Percentiles rank a stretch among this genome's conserved stretches.
Evolutionary conservation across 1,140 invertebrate genomes (phyloP).

Genomic region (Daktulosphaira vitifoliae): DNA sequence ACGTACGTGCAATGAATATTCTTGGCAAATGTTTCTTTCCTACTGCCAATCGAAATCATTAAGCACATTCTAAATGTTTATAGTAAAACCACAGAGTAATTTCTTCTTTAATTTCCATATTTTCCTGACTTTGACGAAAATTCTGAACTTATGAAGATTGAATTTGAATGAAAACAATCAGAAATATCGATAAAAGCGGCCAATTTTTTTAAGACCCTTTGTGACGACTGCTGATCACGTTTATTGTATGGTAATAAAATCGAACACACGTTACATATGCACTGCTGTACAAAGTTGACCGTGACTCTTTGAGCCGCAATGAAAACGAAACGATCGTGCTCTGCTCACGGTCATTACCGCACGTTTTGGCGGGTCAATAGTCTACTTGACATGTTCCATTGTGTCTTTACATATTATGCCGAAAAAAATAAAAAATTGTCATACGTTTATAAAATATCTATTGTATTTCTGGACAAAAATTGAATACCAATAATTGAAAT

Average conservation of each 20-base stretch:
- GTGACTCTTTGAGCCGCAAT: slow-evolving; percentile 26
- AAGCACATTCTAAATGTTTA: too few species aligned
- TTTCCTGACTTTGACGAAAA: too few species aligned
- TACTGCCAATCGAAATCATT: too few species aligned
- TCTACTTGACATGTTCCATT: slow-evolving; percentile 29
- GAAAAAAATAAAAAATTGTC: slow-evolving; percentile 12
- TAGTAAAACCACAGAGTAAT: too few species aligned
- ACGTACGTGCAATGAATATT: too few species aligned
- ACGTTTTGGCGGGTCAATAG: slow-evolving; percentile 32
- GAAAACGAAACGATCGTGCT: slow-evolving; percentile 27
- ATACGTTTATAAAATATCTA: neutral
- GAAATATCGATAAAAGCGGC: too few species aligned
- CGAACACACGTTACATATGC: neutral
- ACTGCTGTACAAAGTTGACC: neutral
- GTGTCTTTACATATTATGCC: neutral
- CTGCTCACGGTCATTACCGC: slow-evolving; percentile 31
- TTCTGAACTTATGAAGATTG: too few species aligned
- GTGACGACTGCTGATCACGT: neutral
- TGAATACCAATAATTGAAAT: too few species aligned
- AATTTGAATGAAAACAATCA: too few species aligned
- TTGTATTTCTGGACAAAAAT: too few species aligned
- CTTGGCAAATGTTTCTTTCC: too few species aligned
- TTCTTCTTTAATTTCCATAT: too few species aligned
- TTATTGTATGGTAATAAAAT: slow-evolving; percentile 30
- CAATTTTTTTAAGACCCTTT: slow-evolving; percentile 4